Evolutionary conservation across 1,140 invertebrate genomes (phyloP).

Genomic region (Tetranychus urticae): DNA sequence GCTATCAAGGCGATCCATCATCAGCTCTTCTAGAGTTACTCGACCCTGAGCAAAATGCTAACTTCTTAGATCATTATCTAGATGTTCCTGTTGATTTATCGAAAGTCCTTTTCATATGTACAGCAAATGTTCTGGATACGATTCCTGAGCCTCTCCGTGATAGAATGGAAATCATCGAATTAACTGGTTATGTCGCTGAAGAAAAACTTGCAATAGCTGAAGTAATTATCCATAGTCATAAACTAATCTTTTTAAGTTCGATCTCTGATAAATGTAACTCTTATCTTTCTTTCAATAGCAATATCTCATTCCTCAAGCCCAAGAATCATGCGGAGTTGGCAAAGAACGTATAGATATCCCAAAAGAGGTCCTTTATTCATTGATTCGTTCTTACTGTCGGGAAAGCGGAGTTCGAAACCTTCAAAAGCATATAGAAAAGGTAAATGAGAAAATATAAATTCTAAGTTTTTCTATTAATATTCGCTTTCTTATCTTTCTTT

Average conservation of each 20-base stretch:
- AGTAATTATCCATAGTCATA: constrained; percentile 13
- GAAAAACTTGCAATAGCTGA: constrained; percentile 87
- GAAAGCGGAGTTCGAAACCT: constrained; percentile 82
- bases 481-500: background rate
- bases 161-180: constrained; percentile 98
- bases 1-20: constrained; percentile 86
- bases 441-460: constrained; percentile 16
- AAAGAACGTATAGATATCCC: constrained; percentile 44
- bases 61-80: constrained; percentile 93
- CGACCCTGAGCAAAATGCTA: constrained; percentile 94
- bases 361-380: constrained; percentile 42
- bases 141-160: constrained; percentile 91
- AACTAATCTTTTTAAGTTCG: background rate
- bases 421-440: constrained; percentile 96
- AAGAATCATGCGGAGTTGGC: constrained; percentile 46
- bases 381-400: constrained; percentile 83
- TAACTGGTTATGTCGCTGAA: constrained; percentile 95
- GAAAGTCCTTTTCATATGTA: constrained; percentile 90
- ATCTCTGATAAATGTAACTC: background rate
- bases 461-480: background rate
- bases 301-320: constrained; percentile 71
- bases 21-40: constrained; percentile 84
- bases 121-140: constrained; percentile 82
- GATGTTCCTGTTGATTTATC: constrained; percentile 92
- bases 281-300: constrained; percentile 28